phyloP scores from a whole-genome alignment of 1,140 invertebrate genomes.

The Philopotamus ludificatus region DNA sequence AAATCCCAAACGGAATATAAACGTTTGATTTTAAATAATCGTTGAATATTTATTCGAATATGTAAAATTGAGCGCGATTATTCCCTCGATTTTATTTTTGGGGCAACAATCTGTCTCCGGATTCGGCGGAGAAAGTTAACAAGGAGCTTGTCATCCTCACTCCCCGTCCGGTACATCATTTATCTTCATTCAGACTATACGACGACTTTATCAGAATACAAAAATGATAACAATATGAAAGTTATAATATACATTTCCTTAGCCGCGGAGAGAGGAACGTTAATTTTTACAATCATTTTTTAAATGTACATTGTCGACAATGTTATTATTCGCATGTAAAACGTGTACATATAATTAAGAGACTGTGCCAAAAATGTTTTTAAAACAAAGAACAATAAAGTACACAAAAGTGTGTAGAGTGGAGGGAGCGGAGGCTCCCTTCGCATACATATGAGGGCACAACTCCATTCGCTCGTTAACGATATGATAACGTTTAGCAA shows the following conservation, averaged over 20 bases:
- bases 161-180: no score
- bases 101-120: neutral
- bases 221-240: neutral
- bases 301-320: neutral
- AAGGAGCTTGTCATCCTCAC: no score
- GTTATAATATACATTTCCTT: neutral
- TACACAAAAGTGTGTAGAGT: neutral
- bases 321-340: no score
- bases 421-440: neutral
- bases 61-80: neutral
- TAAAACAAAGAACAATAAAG: slow-evolving; percentile 1
- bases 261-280: neutral
- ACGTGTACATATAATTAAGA: slow-evolving; percentile 4
- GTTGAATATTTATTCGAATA: neutral
- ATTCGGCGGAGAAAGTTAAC: neutral
- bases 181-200: no score
- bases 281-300: neutral
- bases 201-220: neutral
- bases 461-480: neutral
- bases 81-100: neutral
- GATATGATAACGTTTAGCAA: neutral
- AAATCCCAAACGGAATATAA: neutral
- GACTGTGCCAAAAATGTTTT: neutral
- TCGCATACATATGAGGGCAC: neutral
- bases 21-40: neutral